Percentiles rank a stretch among this genome's conserved stretches.
phyloP scores from a whole-genome alignment of 23 tunicate species.

The Phallusia fumigata region DNA sequence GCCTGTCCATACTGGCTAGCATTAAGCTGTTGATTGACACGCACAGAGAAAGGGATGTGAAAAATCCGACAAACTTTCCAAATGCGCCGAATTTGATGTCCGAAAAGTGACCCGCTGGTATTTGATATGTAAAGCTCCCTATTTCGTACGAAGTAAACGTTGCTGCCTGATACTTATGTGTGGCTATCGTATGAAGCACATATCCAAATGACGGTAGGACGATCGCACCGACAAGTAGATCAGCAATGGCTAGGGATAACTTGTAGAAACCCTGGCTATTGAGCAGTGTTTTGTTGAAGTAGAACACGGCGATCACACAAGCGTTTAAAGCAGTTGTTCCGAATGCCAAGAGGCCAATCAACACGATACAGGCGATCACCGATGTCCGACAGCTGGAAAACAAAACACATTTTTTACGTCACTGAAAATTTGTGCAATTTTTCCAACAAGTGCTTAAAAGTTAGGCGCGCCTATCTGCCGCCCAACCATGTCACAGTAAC shows the following conservation, averaged over 20 bases:
- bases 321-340: not conserved
- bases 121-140: not conserved
- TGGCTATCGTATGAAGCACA: not conserved
- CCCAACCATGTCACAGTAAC: too few species aligned
- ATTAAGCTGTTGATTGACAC: conserved; percentile 3
- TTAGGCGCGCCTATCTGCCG: too few species aligned
- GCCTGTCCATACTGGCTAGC: conserved; percentile 17
- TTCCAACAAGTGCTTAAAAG: too few species aligned
- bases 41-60: conserved; percentile 6
- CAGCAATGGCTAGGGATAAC: conserved; percentile 21
- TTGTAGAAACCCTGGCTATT: conserved; percentile 29
- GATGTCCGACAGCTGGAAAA: not conserved
- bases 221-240: conserved; percentile 14
- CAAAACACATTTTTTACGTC: not conserved
- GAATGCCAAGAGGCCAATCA: not conserved
- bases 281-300: conserved; percentile 7
- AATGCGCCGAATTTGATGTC: not conserved
- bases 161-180: not conserved
- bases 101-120: not conserved
- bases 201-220: conserved; percentile 22
- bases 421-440: too few species aligned
- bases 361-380: not conserved
- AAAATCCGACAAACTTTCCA: conserved; percentile 1
- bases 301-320: conserved; percentile 22
- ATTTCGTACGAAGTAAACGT: not conserved